Evolutionary conservation across 1,140 invertebrate species (phyloP).

Genomic region (Antheraea pernyi): DNA sequence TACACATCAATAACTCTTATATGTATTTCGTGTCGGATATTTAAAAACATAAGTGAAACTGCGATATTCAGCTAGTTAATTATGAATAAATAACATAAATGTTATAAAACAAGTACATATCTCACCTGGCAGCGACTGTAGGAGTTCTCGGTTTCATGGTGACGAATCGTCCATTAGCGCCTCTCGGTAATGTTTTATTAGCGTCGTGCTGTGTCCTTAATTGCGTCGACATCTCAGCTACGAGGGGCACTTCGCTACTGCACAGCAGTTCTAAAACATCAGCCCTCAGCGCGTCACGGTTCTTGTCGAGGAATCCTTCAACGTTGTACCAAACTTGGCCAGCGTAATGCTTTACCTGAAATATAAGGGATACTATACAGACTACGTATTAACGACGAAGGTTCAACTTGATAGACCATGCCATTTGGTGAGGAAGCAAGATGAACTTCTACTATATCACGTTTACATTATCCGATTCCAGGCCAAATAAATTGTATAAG

Average conservation of each 20-base stretch:
- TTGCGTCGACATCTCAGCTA: slow-evolving; percentile 82
- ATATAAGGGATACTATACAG: neutral
- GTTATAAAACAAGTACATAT: slow-evolving; percentile 4
- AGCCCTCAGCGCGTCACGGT: slow-evolving; percentile 92
- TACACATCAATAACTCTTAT: too few species aligned
- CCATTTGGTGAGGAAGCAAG: too few species aligned
- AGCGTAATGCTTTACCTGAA: slow-evolving; percentile 92
- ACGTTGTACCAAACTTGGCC: slow-evolving; percentile 98
- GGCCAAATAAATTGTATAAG: too few species aligned
- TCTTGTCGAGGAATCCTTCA: slow-evolving; percentile 97
- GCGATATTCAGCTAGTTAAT: too few species aligned
- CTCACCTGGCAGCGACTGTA: slow-evolving; percentile 90
- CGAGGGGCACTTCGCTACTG: slow-evolving; percentile 88
- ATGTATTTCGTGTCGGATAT: too few species aligned
- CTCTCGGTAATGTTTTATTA: slow-evolving; percentile 84
- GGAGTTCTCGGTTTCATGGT: slow-evolving; percentile 98
- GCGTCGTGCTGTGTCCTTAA: slow-evolving; percentile 82
- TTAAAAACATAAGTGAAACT: too few species aligned
- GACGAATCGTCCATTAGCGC: slow-evolving; percentile 93
- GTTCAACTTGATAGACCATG: neutral
- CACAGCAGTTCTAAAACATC: slow-evolving; percentile 93
- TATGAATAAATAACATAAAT: too few species aligned
- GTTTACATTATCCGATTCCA: too few species aligned
- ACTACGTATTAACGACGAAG: too few species aligned
- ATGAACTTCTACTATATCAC: too few species aligned